Percentiles rank a stretch among this genome's conserved stretches.
Conservation (phyloP, 1,140 invertebrate species). For the Rhagoletis pomonella region DNA sequence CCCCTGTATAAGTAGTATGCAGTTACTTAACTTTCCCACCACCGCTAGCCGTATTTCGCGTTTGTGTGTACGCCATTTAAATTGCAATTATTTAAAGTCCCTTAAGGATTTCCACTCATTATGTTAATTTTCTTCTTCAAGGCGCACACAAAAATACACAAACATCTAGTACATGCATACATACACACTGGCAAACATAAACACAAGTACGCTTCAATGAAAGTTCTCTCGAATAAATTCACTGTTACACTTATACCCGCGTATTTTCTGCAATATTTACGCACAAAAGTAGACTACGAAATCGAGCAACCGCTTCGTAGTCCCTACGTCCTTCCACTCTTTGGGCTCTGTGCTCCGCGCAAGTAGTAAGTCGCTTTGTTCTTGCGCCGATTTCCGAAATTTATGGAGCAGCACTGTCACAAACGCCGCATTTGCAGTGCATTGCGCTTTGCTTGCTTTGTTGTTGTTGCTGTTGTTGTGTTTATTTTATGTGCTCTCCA, state of each 20-base stretch:
- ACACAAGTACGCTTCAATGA: no score
- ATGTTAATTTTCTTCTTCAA: constrained; percentile 57
- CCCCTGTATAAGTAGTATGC: background rate
- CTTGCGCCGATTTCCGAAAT: constrained; percentile 31
- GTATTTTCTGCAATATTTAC: background rate
- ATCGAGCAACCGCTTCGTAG: background rate
- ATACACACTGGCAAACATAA: no score
- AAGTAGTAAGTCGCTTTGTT: background rate
- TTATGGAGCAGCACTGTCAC: constrained; percentile 33
- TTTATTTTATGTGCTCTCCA: background rate
- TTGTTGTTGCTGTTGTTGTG: background rate
- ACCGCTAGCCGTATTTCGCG: background rate
- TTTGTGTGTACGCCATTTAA: constrained; percentile 54
- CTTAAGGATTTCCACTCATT: constrained; percentile 59
- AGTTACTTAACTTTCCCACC: background rate
- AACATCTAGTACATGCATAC: no score
- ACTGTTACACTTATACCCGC: background rate
- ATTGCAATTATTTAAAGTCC: constrained; percentile 59
- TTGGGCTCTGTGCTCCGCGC: background rate
- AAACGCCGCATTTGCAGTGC: constrained; percentile 11
- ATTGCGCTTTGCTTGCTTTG: background rate
- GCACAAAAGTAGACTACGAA: constrained; percentile 36
- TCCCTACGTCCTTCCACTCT: background rate
- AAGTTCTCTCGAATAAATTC: background rate
- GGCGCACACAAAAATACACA: background rate